phyloP scores from a whole-genome alignment of 2,797 vertebrate genomes.

The Cyclura pinguis region DNA sequence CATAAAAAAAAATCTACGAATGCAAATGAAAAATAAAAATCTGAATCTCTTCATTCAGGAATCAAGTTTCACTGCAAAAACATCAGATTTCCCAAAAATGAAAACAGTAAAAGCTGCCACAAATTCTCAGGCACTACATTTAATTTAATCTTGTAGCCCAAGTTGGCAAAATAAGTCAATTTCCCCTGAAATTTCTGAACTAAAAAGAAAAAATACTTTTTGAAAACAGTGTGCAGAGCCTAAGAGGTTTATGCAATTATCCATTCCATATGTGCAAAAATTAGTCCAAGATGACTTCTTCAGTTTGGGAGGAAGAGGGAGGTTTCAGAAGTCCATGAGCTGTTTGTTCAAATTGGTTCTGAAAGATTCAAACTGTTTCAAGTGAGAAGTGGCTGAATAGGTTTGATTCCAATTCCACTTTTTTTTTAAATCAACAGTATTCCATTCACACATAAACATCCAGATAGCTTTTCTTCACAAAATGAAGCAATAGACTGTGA shows the following conservation, averaged over 20 bases:
- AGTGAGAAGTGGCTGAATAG: constrained; percentile 46
- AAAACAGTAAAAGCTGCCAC: constrained; percentile 60
- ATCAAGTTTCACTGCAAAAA: constrained; percentile 59
- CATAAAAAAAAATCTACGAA: constrained; percentile 70
- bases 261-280: constrained; percentile 65
- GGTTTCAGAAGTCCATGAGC: constrained; percentile 49
- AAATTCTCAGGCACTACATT: constrained; percentile 61
- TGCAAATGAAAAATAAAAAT: constrained; percentile 54
- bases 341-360: constrained; percentile 51
- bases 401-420: constrained; percentile 60
- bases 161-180: constrained; percentile 50
- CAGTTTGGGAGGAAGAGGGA: constrained; percentile 42
- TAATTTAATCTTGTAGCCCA: constrained; percentile 25
- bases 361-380: constrained; percentile 55
- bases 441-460: constrained; percentile 3
- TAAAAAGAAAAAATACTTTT: constrained; percentile 22
- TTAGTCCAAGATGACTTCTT: constrained; percentile 33
- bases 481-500: constrained; percentile 48
- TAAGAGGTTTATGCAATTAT: constrained; percentile 61
- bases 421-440: background rate
- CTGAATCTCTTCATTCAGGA: constrained; percentile 77
- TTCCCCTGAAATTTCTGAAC: constrained; percentile 14
- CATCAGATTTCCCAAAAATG: constrained; percentile 58
- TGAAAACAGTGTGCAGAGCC: constrained; percentile 46
- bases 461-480: constrained; percentile 7